Percentiles rank a stretch among this genome's conserved stretches.
phyloP scores from a whole-genome alignment of 2,888 invertebrate genomes.

The Drosophila planitibia region DNA sequence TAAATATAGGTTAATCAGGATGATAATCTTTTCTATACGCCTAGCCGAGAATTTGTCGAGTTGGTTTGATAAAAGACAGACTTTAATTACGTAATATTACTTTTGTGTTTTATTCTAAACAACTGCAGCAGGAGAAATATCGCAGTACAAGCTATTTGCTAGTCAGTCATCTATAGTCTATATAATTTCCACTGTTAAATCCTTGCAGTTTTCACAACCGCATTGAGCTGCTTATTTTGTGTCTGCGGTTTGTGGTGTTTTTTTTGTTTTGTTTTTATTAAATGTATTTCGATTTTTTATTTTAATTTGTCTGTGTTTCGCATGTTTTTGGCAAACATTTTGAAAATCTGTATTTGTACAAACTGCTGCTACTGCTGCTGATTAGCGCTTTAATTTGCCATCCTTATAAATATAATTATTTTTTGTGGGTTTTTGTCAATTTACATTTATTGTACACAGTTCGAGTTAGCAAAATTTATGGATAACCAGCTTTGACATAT shows the following conservation, averaged over 20 bases:
- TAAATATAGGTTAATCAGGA: not conserved
- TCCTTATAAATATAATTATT: slow-evolving; percentile 32
- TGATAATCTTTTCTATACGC: not conserved
- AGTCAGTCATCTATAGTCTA: not conserved
- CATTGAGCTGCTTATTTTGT: slow-evolving; percentile 45
- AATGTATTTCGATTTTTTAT: slow-evolving; percentile 49
- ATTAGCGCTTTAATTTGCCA: slow-evolving; percentile 16
- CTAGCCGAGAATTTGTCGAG: not conserved
- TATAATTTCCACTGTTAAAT: not conserved
- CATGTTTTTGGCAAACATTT: slow-evolving; percentile 34
- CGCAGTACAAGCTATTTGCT: slow-evolving; percentile 4
- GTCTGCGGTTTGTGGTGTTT: slow-evolving; percentile 35
- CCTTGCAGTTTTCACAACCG: slow-evolving; percentile 23
- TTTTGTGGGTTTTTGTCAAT: slow-evolving; percentile 33
- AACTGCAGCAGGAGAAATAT: not conserved
- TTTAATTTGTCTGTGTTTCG: slow-evolving; percentile 25
- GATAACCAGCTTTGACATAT: slow-evolving; percentile 27
- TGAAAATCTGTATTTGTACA: slow-evolving; percentile 13
- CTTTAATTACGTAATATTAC: not conserved
- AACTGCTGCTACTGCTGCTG: slow-evolving; percentile 11
- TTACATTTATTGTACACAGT: slow-evolving; percentile 49
- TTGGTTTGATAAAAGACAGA: not conserved
- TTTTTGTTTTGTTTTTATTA: slow-evolving; percentile 30
- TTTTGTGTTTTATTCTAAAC: not conserved
- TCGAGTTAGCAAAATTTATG: slow-evolving; percentile 31